Percentiles rank a stretch among this genome's conserved stretches.
These are phyloP conservation scores for Halcyon leucocephala DNA, from an alignment of 2,797 vertebrate species.

Conservation along the genomic window DNA sequence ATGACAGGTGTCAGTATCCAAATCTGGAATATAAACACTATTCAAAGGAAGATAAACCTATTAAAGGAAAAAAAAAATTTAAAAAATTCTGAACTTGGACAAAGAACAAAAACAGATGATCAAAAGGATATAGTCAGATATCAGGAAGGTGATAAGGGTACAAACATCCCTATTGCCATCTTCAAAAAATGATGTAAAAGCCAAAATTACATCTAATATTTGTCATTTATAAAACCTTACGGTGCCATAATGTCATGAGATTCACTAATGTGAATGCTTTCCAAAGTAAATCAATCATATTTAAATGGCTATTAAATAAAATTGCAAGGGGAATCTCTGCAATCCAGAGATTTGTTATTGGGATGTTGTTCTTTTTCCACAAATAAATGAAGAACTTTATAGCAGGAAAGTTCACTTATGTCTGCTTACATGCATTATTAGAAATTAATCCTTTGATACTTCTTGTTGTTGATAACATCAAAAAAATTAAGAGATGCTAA, in stretches of 20 bases:
- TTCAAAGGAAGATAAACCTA: neutral
- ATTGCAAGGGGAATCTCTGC: neutral
- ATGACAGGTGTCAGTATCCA: neutral
- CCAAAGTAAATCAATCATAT: neutral
- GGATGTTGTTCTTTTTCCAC: neutral
- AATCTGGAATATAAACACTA: neutral
- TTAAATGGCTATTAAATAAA: neutral
- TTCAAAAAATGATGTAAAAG: neutral
- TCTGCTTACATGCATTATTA: neutral
- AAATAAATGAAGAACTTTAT: neutral
- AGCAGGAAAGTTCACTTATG: neutral
- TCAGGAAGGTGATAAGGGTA: neutral
- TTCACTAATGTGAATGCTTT: neutral
- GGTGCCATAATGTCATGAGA: neutral
- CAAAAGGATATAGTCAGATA: neutral
- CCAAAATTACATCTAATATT: neutral
- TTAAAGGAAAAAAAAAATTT: neutral
- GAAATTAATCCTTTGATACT: slow-evolving; percentile 5
- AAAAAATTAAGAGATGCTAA: neutral
- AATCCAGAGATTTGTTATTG: neutral
- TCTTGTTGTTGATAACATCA: neutral
- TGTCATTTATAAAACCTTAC: neutral
- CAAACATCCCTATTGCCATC: neutral
- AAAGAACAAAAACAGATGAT: neutral
- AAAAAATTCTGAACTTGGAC: neutral